Base-by-base conservation (phyloP, 2,113 vertebrate species). In the Serilophus lunatus region DNA sequence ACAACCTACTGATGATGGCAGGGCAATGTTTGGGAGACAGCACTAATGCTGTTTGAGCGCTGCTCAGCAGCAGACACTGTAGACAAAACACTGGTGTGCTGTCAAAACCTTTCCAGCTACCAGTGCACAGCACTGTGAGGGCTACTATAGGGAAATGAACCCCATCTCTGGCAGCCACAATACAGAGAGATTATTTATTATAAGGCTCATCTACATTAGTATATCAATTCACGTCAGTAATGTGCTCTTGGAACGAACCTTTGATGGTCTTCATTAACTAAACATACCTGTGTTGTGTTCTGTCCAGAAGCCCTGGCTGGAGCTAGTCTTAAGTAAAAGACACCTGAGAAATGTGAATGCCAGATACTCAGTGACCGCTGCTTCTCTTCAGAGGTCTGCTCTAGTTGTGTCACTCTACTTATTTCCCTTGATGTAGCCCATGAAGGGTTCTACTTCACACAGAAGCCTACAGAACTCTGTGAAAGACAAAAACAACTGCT, bases 351-450 rank as follows among this genome's bases (percentile, higher is more conserved):
- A 12, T 11, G 24, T 44, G 28, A 79, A 64, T 4, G 2, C 13
- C 0, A 8, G 35, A 18, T 33, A 50, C 18, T 53, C n/a, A 33
- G 33, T n/a, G 29, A 15, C 47, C 4, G 0, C 4, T 3, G 3
- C 53, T 91, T 60, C 64, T 74, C 29, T 68, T 94, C 56, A 31
- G 18, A 74, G 50, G 13, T 54, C 59, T 70, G 45, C 29, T 83
- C 36, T 12, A 33, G 15, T 29, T 65, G 9, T 14, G 47, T 47
- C 14, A 1, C 29, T 80, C 10, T 64, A 9, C 36, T 76, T 82
- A 22, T 57, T 86, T 35, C 23, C 26, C 22, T 63, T 80, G 61
- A 61, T 0, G 1, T 7, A 83, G 68, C 19, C 85, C n/a, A n/a
- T n/a, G n/a, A n/a, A n/a, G n/a, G n/a, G n/a, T n/a, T n/a, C n/a